phyloP scores from a whole-genome alignment of 2,797 vertebrate genomes.

The Pelobates cultripes region DNA sequence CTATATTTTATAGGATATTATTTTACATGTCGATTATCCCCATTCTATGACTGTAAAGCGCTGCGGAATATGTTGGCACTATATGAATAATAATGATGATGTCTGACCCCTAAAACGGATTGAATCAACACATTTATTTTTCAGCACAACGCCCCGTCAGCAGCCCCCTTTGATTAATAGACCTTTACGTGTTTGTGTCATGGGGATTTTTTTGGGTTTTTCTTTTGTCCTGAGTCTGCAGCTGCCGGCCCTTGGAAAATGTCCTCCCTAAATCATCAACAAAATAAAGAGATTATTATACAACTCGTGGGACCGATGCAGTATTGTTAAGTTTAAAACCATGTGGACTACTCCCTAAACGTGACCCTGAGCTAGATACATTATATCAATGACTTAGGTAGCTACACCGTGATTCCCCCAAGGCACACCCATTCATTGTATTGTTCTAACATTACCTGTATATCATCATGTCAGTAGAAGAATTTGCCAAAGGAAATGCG shows the following conservation, averaged over 20 bases:
- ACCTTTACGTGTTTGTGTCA: not conserved
- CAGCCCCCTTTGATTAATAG: slow-evolving; percentile 3
- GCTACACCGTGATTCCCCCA: slow-evolving; percentile 21
- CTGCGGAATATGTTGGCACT: too few relatives aligned
- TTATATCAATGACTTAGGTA: slow-evolving; percentile 53
- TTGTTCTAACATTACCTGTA: slow-evolving; percentile 51
- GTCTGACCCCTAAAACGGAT: not conserved
- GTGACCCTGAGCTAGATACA: slow-evolving; percentile 45
- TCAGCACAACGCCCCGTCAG: not conserved
- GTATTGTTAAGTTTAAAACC: slow-evolving; percentile 34
- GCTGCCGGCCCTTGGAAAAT: slow-evolving; percentile 29
- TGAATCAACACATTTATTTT: not conserved
- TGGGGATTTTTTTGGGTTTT: slow-evolving; percentile 1
- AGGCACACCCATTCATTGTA: slow-evolving; percentile 48
- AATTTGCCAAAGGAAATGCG: slow-evolving; percentile 55
- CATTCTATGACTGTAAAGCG: too few relatives aligned
- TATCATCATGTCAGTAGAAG: slow-evolving; percentile 52
- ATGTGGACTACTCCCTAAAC: slow-evolving; percentile 47
- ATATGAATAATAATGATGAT: too few relatives aligned
- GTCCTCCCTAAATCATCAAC: slow-evolving; percentile 21
- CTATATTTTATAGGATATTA: too few relatives aligned
- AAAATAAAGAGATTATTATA: slow-evolving; percentile 36
- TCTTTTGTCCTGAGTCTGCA: slow-evolving; percentile 19
- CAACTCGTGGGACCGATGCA: slow-evolving; percentile 30
- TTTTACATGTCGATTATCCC: too few relatives aligned